Evolutionary conservation across 2,888 invertebrate genomes (phyloP).

Genomic region (Nemotelus nigrinus): DNA sequence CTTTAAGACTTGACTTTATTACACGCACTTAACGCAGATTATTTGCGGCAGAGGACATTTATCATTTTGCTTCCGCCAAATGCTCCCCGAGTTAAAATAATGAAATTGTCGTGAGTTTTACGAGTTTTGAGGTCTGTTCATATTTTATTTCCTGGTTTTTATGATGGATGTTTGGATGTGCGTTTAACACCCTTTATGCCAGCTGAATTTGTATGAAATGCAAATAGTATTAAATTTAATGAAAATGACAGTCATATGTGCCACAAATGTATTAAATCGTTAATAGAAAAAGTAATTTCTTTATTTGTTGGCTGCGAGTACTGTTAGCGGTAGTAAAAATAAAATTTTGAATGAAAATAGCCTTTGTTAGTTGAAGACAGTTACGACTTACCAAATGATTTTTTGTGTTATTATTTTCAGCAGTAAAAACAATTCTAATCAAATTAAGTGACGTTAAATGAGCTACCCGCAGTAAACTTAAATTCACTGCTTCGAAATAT

Average conservation of each 20-base stretch:
- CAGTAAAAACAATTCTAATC: too few species aligned
- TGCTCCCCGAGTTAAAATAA: slow-evolving; percentile 39
- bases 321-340: too few species aligned
- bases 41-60: slow-evolving; percentile 21
- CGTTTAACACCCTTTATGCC: slow-evolving; percentile 11
- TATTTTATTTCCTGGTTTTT: slow-evolving; percentile 27
- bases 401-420: too few species aligned
- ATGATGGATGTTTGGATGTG: slow-evolving; percentile 7
- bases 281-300: too few species aligned
- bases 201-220: not conserved
- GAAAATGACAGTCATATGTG: not conserved
- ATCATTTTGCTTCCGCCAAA: slow-evolving; percentile 40
- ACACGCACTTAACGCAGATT: slow-evolving; percentile 43
- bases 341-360: too few species aligned
- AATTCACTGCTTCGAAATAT: too few species aligned
- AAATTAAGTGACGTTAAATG: too few species aligned
- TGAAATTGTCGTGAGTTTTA: slow-evolving; percentile 37
- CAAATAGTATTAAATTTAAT: slow-evolving; percentile 17
- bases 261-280: not conserved
- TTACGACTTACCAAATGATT: too few species aligned
- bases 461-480: too few species aligned
- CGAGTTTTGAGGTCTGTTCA: slow-evolving; percentile 32
- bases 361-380: too few species aligned
- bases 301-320: too few species aligned
- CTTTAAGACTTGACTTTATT: slow-evolving; percentile 32